Conservation (phyloP, 1,140 invertebrate species). For the Pteromalus puparum region DNA sequence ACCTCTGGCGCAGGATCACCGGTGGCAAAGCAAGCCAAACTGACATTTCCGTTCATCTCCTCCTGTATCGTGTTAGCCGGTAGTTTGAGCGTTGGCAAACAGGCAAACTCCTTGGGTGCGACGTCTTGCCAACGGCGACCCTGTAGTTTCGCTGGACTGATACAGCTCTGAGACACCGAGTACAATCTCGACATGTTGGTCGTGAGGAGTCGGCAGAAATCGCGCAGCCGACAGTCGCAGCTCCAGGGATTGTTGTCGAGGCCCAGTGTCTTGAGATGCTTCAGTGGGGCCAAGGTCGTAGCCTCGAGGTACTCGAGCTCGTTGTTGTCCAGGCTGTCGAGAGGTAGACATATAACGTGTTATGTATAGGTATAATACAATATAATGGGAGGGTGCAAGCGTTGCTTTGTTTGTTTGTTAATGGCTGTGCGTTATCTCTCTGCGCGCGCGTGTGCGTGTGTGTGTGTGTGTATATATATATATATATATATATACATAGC, state of each 20-base stretch:
- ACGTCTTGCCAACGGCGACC: slow-evolving; percentile 82
- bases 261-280: slow-evolving; percentile 84
- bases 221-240: slow-evolving; percentile 90
- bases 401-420: not conserved
- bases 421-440: not conserved
- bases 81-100: slow-evolving; percentile 81
- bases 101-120: slow-evolving; percentile 82
- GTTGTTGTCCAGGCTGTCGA: slow-evolving; percentile 79
- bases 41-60: slow-evolving; percentile 84
- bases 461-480: too few relatives aligned
- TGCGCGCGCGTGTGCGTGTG: too few relatives aligned
- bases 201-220: slow-evolving; percentile 88
- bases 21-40: slow-evolving; percentile 86
- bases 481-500: too few relatives aligned
- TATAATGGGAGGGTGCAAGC: not conserved
- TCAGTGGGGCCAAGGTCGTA: slow-evolving; percentile 80
- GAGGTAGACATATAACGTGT: too few relatives aligned
- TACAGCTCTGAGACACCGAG: slow-evolving; percentile 80
- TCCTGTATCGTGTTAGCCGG: slow-evolving; percentile 80
- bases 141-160: slow-evolving; percentile 77
- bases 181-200: slow-evolving; percentile 78
- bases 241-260: slow-evolving; percentile 92
- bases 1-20: slow-evolving; percentile 90
- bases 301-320: slow-evolving; percentile 80
- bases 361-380: too few relatives aligned